Evolutionary conservation across 2,113 vertebrate genomes (phyloP).

Genomic region (Neogobius melanostomus): DNA sequence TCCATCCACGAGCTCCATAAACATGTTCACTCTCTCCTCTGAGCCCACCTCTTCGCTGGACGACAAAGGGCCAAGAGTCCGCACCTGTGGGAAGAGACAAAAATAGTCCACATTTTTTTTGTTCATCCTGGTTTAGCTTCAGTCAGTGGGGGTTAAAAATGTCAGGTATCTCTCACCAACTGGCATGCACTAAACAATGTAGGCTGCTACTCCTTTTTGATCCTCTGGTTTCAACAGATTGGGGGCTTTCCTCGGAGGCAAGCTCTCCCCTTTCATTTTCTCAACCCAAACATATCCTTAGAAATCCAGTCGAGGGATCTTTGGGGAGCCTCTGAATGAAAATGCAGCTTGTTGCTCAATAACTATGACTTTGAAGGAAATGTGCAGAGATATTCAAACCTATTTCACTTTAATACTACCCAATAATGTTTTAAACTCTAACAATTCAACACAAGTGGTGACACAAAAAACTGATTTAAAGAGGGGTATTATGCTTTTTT

Average conservation of each 20-base stretch:
- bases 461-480: background rate
- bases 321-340: background rate
- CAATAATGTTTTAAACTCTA: background rate
- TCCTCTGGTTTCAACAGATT: background rate
- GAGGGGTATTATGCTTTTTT: too few species aligned
- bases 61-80: slow-evolving; percentile 62
- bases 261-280: slow-evolving; percentile 15
- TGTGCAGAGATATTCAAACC: too few species aligned
- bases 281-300: slow-evolving; percentile 1
- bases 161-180: too few species aligned
- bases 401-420: too few species aligned
- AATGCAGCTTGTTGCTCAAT: background rate
- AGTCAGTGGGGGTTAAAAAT: background rate
- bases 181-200: background rate
- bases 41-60: slow-evolving; percentile 35
- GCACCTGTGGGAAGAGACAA: slow-evolving; percentile 39
- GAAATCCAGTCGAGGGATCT: background rate
- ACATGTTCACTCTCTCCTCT: slow-evolving; percentile 63
- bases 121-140: background rate
- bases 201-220: slow-evolving; percentile 21
- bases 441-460: background rate
- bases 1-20: slow-evolving; percentile 71
- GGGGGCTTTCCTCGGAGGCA: slow-evolving; percentile 9
- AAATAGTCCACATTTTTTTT: too few species aligned
- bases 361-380: background rate